Conservation (phyloP, 2,113 vertebrate species). For the Lepus timidus region DNA sequence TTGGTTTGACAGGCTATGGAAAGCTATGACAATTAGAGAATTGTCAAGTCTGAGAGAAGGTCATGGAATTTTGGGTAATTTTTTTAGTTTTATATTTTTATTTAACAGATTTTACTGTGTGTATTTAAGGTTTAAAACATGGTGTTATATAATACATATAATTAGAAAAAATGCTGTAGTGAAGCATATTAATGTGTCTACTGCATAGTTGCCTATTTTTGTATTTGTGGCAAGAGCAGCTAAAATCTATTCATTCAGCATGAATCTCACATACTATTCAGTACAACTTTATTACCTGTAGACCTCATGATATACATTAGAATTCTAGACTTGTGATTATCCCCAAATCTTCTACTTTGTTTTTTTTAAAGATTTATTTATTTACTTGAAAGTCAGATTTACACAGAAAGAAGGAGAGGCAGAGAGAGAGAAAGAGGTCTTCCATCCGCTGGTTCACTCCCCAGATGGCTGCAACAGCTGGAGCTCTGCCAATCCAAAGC, state of each 20-base stretch:
- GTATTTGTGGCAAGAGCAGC: neutral
- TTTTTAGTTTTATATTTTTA: conserved; percentile 16
- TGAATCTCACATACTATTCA: neutral
- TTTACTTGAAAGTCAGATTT: no score
- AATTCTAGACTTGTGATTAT: neutral
- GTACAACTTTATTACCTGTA: neutral
- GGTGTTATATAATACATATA: neutral
- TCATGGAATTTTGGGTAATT: neutral
- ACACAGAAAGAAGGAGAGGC: no score
- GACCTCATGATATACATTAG: neutral
- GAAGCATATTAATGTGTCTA: neutral
- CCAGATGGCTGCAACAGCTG: no score
- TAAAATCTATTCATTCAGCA: neutral
- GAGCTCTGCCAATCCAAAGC: no score
- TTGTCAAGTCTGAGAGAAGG: neutral
- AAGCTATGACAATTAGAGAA: neutral
- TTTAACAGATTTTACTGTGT: neutral
- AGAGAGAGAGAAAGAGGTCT: no score
- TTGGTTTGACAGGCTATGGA: neutral
- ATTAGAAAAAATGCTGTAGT: neutral
- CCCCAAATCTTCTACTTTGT: no score
- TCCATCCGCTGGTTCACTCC: no score
- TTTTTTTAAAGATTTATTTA: no score
- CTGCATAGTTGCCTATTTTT: neutral
- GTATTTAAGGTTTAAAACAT: neutral